A percentile compares a stretch with the other conserved stretches of the same genome.
phyloP scores from a whole-genome alignment of 2,888 invertebrate genomes.

The Pollenia angustigena region DNA sequence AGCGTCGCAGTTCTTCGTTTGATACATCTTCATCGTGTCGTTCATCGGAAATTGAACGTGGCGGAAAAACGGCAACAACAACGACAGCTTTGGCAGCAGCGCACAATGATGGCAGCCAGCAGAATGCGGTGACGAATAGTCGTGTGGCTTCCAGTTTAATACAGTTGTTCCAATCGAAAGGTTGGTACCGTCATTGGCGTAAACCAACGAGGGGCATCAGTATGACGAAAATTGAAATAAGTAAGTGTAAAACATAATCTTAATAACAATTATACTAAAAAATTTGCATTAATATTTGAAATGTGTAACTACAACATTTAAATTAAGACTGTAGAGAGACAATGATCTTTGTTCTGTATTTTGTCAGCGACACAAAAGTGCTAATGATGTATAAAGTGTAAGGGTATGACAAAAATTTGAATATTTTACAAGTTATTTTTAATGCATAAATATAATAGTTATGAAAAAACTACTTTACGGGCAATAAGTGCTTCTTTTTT shows the following conservation, averaged over 20 bases:
- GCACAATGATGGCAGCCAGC: slow-evolving; percentile 72
- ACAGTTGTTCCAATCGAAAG: slow-evolving; percentile 85
- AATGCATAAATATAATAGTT: too few relatives aligned
- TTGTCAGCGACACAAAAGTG: not conserved
- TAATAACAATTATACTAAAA: not conserved
- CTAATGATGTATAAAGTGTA: too few relatives aligned
- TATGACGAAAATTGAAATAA: slow-evolving; percentile 91
- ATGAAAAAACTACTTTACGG: too few relatives aligned
- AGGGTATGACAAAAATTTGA: too few relatives aligned
- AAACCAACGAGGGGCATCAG: slow-evolving; percentile 87
- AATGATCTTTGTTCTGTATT: not conserved
- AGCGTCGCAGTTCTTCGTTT: slow-evolving; percentile 83
- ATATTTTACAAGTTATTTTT: too few relatives aligned
- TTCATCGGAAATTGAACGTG: slow-evolving; percentile 84
- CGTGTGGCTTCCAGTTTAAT: slow-evolving; percentile 80
- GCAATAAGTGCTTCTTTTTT: too few relatives aligned
- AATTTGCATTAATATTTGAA: slow-evolving; percentile 18
- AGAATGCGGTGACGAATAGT: slow-evolving; percentile 62
- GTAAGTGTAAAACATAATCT: slow-evolving; percentile 85
- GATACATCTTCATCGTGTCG: slow-evolving; percentile 84
- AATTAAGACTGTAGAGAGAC: not conserved
- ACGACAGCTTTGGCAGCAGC: slow-evolving; percentile 75
- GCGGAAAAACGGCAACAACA: slow-evolving; percentile 79
- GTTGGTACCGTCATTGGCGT: slow-evolving; percentile 88
- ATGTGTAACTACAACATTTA: not conserved